A percentile compares a stretch with the other conserved stretches of the same genome.
These are phyloP conservation scores for Pristionchus pacificus DNA, from an alignment of 1,140 invertebrate genomes.

Conservation along the genomic window DNA sequence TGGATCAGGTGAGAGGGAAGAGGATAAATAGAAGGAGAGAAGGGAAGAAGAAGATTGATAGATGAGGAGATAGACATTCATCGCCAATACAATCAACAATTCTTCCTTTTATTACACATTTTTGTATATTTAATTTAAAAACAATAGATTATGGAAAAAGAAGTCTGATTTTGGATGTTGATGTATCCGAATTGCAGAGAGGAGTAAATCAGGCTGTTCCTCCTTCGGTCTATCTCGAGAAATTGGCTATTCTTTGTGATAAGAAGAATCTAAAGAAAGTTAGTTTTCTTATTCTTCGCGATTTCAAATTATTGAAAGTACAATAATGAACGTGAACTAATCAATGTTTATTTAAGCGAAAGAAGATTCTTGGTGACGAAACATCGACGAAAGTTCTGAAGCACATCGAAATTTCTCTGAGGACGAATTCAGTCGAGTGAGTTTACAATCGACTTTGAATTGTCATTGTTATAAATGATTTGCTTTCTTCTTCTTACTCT, in stretches of 20 bases:
- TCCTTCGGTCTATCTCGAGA: conserved; percentile 53
- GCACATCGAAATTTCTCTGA: conserved; percentile 93
- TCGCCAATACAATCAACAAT: neutral
- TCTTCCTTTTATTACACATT: neutral
- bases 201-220: conserved; percentile 21
- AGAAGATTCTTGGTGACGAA: conserved; percentile 91
- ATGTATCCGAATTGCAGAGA: too few relatives aligned
- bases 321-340: conserved; percentile 18
- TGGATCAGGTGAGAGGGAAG: conserved; percentile 72
- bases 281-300: conserved; percentile 12
- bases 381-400: conserved; percentile 95
- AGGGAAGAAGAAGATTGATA: conserved; percentile 63
- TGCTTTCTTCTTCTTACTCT: neutral
- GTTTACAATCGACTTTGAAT: neutral
- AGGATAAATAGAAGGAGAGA: neutral
- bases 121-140: neutral
- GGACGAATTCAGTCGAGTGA: conserved; percentile 93
- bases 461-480: neutral
- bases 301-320: conserved; percentile 22
- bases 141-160: neutral
- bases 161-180: conserved; percentile 23
- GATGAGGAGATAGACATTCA: neutral
- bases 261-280: conserved; percentile 52
- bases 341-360: conserved; percentile 71
- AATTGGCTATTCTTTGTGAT: conserved; percentile 47